Conservation (phyloP, 37 sponge, comb jelly and placozoan genomes). For the Crambe crambe region DNA sequence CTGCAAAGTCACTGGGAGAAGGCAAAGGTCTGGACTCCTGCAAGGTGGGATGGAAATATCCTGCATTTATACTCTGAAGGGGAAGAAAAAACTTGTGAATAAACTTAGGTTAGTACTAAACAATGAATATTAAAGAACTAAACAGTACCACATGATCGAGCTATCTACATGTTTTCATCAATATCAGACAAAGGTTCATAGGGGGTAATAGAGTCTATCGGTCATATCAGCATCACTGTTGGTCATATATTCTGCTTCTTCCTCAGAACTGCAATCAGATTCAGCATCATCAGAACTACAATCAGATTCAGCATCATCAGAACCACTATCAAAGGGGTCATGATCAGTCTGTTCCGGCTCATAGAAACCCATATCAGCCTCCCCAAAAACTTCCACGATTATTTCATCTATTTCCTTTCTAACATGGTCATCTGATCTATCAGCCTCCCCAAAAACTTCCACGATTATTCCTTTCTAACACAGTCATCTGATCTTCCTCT, state of each 20-base stretch:
- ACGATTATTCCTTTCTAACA: background rate
- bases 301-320: constrained; percentile 8
- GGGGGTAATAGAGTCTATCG: background rate
- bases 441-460: constrained; percentile 13
- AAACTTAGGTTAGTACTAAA: background rate
- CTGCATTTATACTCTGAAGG: constrained; percentile 12
- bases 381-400: background rate
- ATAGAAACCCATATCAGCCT: background rate
- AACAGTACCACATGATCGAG: background rate
- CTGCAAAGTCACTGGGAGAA: constrained; percentile 15
- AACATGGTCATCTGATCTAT: background rate
- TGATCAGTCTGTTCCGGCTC: background rate
- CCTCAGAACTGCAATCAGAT: background rate
- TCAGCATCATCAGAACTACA: background rate
- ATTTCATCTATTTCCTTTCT: too few species aligned
- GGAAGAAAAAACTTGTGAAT: constrained; percentile 9
- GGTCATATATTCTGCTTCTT: background rate
- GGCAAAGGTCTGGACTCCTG: background rate
- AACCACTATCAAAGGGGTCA: constrained; percentile 4
- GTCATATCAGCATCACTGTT: background rate
- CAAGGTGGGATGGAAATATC: constrained; percentile 5
- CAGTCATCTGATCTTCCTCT: background rate
- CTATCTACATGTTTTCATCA: background rate
- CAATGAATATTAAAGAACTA: background rate
- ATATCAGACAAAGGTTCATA: constrained; percentile 3